These are phyloP conservation scores for Myanophis thanlyinensis DNA, from an alignment of 2,113 vertebrate species.

Conservation along the genomic window DNA sequence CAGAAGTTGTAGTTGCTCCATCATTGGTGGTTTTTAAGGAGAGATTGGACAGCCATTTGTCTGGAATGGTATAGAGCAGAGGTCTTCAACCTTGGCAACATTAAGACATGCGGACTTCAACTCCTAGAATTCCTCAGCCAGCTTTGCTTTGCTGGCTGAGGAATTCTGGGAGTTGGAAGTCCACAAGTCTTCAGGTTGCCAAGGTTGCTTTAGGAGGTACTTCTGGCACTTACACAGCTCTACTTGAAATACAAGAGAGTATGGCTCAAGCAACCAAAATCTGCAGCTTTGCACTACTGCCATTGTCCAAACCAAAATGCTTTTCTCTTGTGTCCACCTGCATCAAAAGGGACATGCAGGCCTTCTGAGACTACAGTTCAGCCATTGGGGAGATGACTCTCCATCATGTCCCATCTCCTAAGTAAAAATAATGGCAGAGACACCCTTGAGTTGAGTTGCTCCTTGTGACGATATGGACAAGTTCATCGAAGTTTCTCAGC, in stretches of 20 bases:
- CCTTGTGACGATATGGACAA: background rate
- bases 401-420: background rate
- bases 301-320: background rate
- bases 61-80: too few species aligned
- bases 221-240: background rate
- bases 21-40: too few species aligned
- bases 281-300: background rate
- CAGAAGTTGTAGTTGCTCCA: too few species aligned
- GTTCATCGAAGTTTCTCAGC: background rate
- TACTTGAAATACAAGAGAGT: background rate
- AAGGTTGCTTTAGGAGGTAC: background rate
- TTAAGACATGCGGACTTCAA: too few species aligned
- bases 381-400: background rate
- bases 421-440: background rate
- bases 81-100: too few species aligned
- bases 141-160: too few species aligned
- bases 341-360: background rate
- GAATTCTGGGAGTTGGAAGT: too few species aligned
- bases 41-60: too few species aligned
- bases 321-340: background rate
- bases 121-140: too few species aligned
- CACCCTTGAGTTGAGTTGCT: background rate
- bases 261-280: background rate
- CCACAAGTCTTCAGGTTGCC: too few species aligned
- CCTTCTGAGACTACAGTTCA: background rate